phyloP scores from a whole-genome alignment of 2,113 vertebrate species.

The Hippolais icterina region DNA sequence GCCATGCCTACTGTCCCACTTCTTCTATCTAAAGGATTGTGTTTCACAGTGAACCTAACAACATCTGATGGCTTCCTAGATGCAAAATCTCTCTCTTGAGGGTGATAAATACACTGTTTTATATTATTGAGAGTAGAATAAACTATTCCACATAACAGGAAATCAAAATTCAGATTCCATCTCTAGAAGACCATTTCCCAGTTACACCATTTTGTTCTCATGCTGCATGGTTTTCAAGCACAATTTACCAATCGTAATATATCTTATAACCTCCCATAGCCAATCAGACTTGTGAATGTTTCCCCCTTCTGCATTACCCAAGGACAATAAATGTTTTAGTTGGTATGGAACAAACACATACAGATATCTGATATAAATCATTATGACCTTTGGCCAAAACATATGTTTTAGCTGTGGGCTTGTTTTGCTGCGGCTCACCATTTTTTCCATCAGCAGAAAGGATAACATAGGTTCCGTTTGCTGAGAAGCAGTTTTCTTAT shows the following conservation, averaged over 20 bases:
- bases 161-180: neutral
- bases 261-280: neutral
- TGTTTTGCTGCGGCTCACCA: neutral
- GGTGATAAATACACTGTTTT: neutral
- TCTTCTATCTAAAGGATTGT: neutral
- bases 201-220: neutral
- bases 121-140: neutral
- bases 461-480: neutral
- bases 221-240: neutral
- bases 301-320: neutral
- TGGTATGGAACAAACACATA: neutral
- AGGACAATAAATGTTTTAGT: neutral
- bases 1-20: neutral
- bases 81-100: neutral
- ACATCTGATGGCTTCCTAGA: neutral
- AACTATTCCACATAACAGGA: neutral
- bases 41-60: neutral
- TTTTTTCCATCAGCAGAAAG: slow-evolving; percentile 9
- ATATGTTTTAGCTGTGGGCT: neutral
- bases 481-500: neutral
- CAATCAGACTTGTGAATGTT: neutral
- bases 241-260: neutral
- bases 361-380: neutral
- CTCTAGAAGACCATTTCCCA: neutral
- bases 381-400: neutral